These are phyloP conservation scores for Aspidoscelis tigris DNA, from an alignment of 2,113 vertebrate genomes.

Conservation along the genomic window DNA sequence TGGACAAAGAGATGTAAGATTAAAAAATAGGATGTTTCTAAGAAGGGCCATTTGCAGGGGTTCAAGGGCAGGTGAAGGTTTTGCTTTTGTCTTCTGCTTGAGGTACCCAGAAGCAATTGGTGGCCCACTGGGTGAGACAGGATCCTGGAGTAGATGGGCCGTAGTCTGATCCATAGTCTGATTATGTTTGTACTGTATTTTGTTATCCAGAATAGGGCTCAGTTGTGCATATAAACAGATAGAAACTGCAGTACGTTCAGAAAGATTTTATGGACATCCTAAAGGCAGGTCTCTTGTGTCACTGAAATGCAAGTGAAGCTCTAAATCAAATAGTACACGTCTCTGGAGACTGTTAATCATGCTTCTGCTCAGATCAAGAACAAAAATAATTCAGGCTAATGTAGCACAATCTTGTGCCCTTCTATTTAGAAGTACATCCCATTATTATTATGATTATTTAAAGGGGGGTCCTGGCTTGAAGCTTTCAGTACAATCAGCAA, in stretches of 20 bases:
- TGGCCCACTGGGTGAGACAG: too few species aligned
- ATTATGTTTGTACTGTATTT: background rate
- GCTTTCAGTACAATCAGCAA: background rate
- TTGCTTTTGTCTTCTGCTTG: too few species aligned
- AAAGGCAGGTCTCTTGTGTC: background rate
- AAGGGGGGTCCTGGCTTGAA: background rate
- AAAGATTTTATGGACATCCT: background rate
- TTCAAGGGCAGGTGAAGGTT: too few species aligned
- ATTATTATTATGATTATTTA: background rate
- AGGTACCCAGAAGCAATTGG: too few species aligned
- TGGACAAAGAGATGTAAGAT: background rate
- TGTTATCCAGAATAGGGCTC: background rate
- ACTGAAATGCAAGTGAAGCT: background rate
- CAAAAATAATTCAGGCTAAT: background rate
- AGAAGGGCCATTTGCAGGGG: too few species aligned
- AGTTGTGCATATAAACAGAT: background rate
- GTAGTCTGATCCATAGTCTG: too few species aligned
- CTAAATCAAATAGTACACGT: background rate
- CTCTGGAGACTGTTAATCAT: background rate
- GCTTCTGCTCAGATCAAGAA: background rate
- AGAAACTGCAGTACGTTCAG: background rate
- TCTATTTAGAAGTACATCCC: background rate
- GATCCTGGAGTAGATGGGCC: too few species aligned
- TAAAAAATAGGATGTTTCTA: background rate
- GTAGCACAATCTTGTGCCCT: background rate